phyloP scores from a whole-genome alignment of 2,888 invertebrate genomes.

The Lacanobia wlatinum region DNA sequence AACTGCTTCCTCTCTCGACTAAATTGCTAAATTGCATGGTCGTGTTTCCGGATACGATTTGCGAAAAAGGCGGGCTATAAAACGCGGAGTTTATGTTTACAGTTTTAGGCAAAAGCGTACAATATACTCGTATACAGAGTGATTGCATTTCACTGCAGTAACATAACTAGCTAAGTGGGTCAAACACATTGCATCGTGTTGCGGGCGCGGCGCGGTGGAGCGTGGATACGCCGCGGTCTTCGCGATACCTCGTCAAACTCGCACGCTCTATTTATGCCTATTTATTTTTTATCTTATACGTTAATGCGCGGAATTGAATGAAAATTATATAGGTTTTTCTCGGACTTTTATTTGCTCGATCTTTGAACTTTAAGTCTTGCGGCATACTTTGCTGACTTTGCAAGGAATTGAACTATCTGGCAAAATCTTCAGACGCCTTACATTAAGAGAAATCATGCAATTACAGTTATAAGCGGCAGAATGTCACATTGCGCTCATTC shows the following conservation, averaged over 20 bases:
- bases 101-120: slow-evolving; percentile 55
- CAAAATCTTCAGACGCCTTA: background rate
- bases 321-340: slow-evolving; percentile 27
- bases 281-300: slow-evolving; percentile 71
- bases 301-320: slow-evolving; percentile 60
- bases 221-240: slow-evolving; percentile 81
- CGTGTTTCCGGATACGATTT: slow-evolving; percentile 49
- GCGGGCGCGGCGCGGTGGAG: slow-evolving; percentile 76
- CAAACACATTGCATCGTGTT: slow-evolving; percentile 86
- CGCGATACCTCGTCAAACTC: slow-evolving; percentile 83
- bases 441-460: slow-evolving; percentile 11
- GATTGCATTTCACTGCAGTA: slow-evolving; percentile 74
- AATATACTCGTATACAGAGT: slow-evolving; percentile 57
- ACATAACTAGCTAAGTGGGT: slow-evolving; percentile 81
- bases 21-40: slow-evolving; percentile 47
- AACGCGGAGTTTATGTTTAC: slow-evolving; percentile 51
- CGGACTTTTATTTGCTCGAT: slow-evolving; percentile 12
- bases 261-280: slow-evolving; percentile 85
- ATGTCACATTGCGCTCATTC: slow-evolving; percentile 18
- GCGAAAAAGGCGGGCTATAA: slow-evolving; percentile 47
- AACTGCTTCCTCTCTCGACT: slow-evolving; percentile 44
- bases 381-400: background rate
- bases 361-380: background rate
- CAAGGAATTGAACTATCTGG: background rate
- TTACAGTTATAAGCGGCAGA: slow-evolving; percentile 12